Conservation (phyloP, 2,113 vertebrate species). For the Microtus oregoni region DNA sequence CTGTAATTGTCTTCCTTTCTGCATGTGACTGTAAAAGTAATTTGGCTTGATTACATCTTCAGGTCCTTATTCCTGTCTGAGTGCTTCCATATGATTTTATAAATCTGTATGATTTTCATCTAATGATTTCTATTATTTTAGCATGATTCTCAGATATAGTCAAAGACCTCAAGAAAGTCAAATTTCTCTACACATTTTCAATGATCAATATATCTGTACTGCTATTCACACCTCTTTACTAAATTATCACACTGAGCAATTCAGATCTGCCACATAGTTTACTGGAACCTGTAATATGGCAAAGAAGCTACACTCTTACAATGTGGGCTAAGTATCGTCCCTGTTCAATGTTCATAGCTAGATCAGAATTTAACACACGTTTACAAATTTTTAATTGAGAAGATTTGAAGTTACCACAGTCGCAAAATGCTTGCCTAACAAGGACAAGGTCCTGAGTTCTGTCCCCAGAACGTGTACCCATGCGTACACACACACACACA, state of each 20-base stretch:
- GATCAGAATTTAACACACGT: background rate
- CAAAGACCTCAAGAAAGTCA: background rate
- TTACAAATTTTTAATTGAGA: background rate
- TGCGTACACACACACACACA: background rate
- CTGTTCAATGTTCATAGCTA: background rate
- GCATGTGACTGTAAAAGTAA: background rate
- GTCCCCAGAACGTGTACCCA: background rate
- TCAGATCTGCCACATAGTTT: background rate
- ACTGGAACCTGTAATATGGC: background rate
- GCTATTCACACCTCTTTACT: background rate
- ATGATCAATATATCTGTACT: background rate
- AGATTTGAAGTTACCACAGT: background rate
- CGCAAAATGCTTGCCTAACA: background rate
- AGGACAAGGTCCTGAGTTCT: background rate
- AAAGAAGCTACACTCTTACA: background rate
- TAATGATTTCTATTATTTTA: background rate
- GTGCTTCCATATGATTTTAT: background rate
- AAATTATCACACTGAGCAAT: background rate
- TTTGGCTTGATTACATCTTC: background rate
- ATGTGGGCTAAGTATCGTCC: fast-evolving
- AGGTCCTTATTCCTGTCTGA: background rate
- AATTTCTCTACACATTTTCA: background rate
- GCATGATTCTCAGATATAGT: background rate
- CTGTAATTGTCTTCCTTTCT: background rate
- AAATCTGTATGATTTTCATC: background rate